Conservation (phyloP, 1,140 invertebrate species). For the Rhyacophila brunnea region DNA sequence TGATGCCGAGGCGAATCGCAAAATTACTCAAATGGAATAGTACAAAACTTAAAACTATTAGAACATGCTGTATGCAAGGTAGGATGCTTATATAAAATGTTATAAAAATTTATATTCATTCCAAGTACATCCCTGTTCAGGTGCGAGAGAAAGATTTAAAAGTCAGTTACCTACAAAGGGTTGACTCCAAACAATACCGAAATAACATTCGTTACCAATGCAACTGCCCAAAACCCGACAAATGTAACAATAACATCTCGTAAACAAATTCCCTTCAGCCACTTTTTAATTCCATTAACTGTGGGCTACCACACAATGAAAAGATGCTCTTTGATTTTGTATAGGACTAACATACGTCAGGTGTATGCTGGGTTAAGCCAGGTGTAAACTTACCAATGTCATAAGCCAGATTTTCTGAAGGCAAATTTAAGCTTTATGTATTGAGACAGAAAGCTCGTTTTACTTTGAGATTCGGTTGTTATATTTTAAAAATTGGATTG, state of each 20-base stretch:
- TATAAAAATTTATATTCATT: no score
- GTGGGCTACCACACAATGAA: conserved; percentile 14
- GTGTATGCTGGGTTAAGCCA: conserved; percentile 24
- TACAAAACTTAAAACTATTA: no score
- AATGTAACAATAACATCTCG: conserved; percentile 9
- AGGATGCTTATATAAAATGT: no score
- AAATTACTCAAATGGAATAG: no score
- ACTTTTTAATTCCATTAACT: conserved; percentile 25
- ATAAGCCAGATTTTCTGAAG: neutral
- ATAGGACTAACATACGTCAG: conserved; percentile 12
- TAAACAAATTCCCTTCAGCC: conserved; percentile 13
- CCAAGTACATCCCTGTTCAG: no score
- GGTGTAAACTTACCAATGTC: conserved; percentile 1
- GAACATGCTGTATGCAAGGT: no score
- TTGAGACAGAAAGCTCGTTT: neutral
- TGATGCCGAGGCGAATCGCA: no score
- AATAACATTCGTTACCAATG: conserved; percentile 6
- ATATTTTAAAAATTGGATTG: no score
- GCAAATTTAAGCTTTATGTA: neutral
- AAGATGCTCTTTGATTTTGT: neutral
- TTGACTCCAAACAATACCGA: conserved; percentile 12
- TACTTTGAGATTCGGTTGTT: no score
- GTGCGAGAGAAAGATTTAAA: neutral
- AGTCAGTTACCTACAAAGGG: conserved; percentile 10
- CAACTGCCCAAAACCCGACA: conserved; percentile 7